Evolutionary conservation across 2,888 invertebrate genomes (phyloP).

Genomic region (Andrena bucephala): DNA sequence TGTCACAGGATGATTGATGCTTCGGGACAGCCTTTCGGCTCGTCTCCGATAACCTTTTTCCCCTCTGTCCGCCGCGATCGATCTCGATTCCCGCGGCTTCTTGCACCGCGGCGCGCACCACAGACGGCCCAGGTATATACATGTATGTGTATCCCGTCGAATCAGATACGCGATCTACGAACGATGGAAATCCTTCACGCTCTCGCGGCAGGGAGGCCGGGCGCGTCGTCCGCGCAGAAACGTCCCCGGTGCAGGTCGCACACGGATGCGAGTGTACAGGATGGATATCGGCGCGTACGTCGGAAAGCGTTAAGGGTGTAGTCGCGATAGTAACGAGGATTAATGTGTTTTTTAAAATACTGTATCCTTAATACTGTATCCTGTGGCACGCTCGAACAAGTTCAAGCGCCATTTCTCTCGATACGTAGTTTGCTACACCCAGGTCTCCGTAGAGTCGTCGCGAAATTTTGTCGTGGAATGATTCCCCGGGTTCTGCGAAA

Average conservation of each 20-base stretch:
- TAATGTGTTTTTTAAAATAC: conserved; percentile 4
- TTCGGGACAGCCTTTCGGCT: conserved; percentile 32
- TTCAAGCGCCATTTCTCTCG: no score
- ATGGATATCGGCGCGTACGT: conserved; percentile 37
- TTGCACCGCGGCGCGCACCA: neutral
- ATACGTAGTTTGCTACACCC: no score
- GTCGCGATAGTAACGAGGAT: conserved; percentile 31
- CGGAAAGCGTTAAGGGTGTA: conserved; percentile 4
- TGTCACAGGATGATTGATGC: conserved; percentile 62
- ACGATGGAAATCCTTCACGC: conserved; percentile 66
- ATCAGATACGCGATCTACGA: conserved; percentile 60
- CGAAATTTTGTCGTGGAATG: conserved; percentile 35
- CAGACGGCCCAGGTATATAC: neutral
- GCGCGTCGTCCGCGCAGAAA: conserved; percentile 33
- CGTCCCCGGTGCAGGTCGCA: conserved; percentile 15
- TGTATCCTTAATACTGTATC: no score
- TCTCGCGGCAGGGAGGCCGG: conserved; percentile 46
- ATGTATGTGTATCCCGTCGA: conserved; percentile 2
- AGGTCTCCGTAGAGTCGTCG: no score
- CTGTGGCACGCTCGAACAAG: no score
- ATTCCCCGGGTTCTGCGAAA: conserved; percentile 26
- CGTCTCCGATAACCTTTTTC: conserved; percentile 42
- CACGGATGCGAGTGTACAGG: conserved; percentile 47
- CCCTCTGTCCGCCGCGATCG: conserved; percentile 26
- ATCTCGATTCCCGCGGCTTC: conserved; percentile 25